Percentiles rank a stretch among this genome's conserved stretches.
Evolutionary conservation across 2,888 invertebrate genomes (phyloP).

Genomic region (Melangyna quadrimaculata): DNA sequence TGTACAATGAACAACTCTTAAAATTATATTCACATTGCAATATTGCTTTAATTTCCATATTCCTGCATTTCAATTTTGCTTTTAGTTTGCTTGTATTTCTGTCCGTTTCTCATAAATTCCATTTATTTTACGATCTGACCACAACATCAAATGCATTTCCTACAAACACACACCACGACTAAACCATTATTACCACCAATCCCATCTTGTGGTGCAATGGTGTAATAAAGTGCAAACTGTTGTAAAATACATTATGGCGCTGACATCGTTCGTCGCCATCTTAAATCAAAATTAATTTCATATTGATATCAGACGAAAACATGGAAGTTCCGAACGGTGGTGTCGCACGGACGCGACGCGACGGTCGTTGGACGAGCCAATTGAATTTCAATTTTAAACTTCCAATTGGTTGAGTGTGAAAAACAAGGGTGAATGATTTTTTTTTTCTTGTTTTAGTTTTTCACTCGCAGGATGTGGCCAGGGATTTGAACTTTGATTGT

Average conservation of each 20-base stretch:
- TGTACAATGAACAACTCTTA: background rate
- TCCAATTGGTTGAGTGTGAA: constrained; percentile 22
- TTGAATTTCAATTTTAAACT: constrained; percentile 66
- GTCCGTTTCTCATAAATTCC: constrained; percentile 39
- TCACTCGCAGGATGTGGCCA: constrained; percentile 30
- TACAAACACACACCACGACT: background rate
- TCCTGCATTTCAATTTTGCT: constrained; percentile 8
- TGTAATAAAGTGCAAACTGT: constrained; percentile 64
- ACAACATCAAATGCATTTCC: constrained; percentile 36
- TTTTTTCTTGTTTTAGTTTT: background rate
- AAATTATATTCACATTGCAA: background rate
- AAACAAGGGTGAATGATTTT: background rate
- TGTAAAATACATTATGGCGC: constrained; percentile 62
- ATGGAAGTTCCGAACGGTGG: background rate
- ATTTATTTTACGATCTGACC: constrained; percentile 40
- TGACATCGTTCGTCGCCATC: constrained; percentile 52
- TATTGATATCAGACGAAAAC: constrained; percentile 42
- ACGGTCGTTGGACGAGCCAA: constrained; percentile 13
- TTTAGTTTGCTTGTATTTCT: background rate
- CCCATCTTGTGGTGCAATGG: constrained; percentile 16
- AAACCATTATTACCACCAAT: background rate
- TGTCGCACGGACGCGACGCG: too few species aligned
- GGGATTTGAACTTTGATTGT: constrained; percentile 56
- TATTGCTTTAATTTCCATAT: background rate
- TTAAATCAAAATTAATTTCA: constrained; percentile 70